Conservation (phyloP, 2,888 invertebrate species). For the Abscondita cerata region DNA sequence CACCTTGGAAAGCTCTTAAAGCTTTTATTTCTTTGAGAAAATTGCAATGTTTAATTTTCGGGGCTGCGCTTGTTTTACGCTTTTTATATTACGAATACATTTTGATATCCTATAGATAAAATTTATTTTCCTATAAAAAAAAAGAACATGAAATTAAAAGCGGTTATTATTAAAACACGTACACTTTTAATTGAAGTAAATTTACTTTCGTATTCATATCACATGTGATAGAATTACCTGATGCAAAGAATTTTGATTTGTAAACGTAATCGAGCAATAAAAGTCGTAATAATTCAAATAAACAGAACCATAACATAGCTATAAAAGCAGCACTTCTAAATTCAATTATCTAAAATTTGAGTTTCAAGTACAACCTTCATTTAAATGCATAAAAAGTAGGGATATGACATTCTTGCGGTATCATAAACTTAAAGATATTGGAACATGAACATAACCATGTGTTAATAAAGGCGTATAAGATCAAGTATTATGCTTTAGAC, state of each 20-base stretch:
- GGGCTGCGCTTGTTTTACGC: conserved; percentile 21
- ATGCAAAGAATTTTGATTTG: conserved; percentile 44
- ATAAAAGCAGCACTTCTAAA: conserved; percentile 50
- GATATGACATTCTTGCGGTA: conserved; percentile 58
- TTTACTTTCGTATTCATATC: conserved; percentile 3
- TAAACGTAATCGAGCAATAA: conserved; percentile 48
- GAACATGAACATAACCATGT: conserved; percentile 50
- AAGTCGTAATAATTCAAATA: conserved; percentile 46
- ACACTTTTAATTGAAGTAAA: neutral
- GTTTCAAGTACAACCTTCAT: conserved; percentile 51
- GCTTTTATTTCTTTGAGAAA: conserved; percentile 28
- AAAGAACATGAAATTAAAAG: conserved; percentile 8
- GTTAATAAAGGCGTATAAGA: conserved; percentile 52
- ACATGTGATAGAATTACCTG: conserved; percentile 13
- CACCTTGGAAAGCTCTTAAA: conserved; percentile 31
- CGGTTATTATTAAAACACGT: neutral
- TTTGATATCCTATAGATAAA: conserved; percentile 10
- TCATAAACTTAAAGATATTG: conserved; percentile 58
- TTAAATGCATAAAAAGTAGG: conserved; percentile 55
- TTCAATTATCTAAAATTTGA: conserved; percentile 54
- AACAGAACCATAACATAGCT: conserved; percentile 49
- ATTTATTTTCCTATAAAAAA: conserved; percentile 10
- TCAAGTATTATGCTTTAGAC: conserved; percentile 37
- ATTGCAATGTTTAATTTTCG: conserved; percentile 30
- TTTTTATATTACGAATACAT: conserved; percentile 19